Base-by-base conservation (phyloP, 2,888 invertebrate species). In the Limenitis camilla region DNA sequence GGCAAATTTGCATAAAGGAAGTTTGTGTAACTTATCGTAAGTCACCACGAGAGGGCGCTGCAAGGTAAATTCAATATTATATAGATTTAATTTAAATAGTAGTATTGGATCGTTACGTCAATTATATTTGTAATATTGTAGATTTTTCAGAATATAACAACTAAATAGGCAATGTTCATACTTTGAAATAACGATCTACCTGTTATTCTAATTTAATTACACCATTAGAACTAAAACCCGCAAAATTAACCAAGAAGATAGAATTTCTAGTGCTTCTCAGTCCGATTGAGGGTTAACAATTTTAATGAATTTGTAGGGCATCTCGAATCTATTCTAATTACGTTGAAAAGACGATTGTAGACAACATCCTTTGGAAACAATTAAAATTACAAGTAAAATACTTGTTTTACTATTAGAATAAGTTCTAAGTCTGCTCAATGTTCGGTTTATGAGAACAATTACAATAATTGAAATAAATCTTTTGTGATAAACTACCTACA, bases 291-390 rank as follows among this genome's bases (percentile, higher is more conserved):
- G 30, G 48, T 50, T 56, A 50, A 45, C 52, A 54, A 50, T 56
- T 56, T 54, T 55, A 59, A 55, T 49, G 54, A 52, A 52, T 52
- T 56, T 47, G 49, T 46, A 55, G 50, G 48, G 52, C 40, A 39
- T 48, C 33, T 38, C 48, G 29, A 45, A 45, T 49, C 36, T 43
- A 51, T 52, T 53, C 43, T 52, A 49, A 53, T 56, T 58, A 38
- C 31, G 53, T 50, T 40, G 19, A 9, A 38, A 49, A 46, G 35
- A 45, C 40, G 36, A 45, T 52, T 52, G 36, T 50, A 45, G 32
- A 36, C 31, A 43, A 33, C 33, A 35, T 43, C 43, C 43, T 41
- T 40, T n/a, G n/a, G 40, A 32, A 43, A 35, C 27, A 38, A 50
- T 49, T 38, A 42, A 19, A 49, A 42, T 42, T 49, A 36, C 36